Evolutionary conservation across 2,888 invertebrate genomes (phyloP), one percentile per base, ranked within the genome.

Genomic region (Apoda limacodes): DNA sequence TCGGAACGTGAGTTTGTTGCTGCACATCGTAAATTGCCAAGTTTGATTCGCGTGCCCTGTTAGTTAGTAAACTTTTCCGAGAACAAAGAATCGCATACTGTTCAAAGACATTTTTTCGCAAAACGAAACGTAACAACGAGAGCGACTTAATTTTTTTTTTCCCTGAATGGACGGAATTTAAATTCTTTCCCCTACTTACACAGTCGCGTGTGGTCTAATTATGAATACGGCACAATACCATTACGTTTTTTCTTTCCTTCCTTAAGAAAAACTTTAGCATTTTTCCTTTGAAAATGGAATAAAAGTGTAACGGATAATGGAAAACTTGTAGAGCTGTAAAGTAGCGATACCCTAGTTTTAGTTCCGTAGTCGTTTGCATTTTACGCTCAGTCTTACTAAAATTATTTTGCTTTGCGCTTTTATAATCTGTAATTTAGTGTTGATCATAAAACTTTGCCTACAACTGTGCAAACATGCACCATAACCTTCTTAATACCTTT

Each of bases 201-300:
- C 65, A 64, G 62, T 75, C 69, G 76, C 74, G 78, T 78, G 78
- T 76, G 78, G 76, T 76, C 78, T 76, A 64, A 74, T 74, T 70
- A 68, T 70, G 69, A 72, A 52, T 53, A 55, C 43, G 36, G 55
- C 48, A 55, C 54, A 59, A 55, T 55, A 50, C 50, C 52, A 49
- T 51, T 55, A 53, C 51, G 39, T 37, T 58, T 59, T 58, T 53
- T 53, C 46, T 36, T 39, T 37, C 20, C 13, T 28, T 25, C 25
- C 21, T 11, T 19, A 28, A 37, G 32, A 55, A 60, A 59, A 57
- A 52, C 53, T 51, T 48, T 25, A 46, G 39, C 46, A 42, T 43
- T 60, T 62, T 64, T 49, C 56, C 52, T 45, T 50, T 40, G 52
- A 53, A 60, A 67, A 57, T 60, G 52, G 50, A 58, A 60, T 51